phyloP scores from a whole-genome alignment of 2,113 vertebrate species.

The Irena cyanogastra region DNA sequence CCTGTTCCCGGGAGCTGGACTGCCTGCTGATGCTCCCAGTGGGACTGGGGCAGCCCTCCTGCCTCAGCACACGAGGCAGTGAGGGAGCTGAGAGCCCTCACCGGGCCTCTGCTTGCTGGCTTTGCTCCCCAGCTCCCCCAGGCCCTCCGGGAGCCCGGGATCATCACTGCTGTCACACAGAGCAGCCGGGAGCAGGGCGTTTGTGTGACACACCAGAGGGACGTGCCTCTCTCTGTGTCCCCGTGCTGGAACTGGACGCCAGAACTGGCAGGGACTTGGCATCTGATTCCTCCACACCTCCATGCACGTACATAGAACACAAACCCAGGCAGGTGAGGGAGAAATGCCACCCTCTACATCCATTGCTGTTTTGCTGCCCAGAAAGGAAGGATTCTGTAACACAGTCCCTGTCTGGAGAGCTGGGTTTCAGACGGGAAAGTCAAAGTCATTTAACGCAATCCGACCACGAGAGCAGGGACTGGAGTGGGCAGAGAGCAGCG shows the following conservation, averaged over 20 bases:
- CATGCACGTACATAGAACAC: rapidly evolving
- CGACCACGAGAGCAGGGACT: neutral
- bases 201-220: neutral
- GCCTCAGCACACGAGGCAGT: neutral
- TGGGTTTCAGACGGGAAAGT: neutral
- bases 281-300: neutral
- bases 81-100: neutral
- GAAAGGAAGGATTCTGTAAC: neutral
- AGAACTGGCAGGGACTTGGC: neutral
- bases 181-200: neutral
- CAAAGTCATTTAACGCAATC: neutral
- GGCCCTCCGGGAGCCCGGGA: rapidly evolving
- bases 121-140: neutral
- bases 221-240: neutral
- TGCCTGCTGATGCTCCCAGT: neutral
- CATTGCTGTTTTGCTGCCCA: neutral
- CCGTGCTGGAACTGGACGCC: neutral
- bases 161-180: rapidly evolving
- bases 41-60: neutral
- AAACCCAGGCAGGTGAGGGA: neutral
- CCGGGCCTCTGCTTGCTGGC: neutral
- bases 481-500: neutral
- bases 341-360: neutral
- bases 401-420: neutral
- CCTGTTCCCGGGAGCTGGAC: neutral